Percentiles rank a stretch among this genome's conserved stretches.
Evolutionary conservation across 2,113 vertebrate species (phyloP).

Genomic region (Bubo scandiacus): DNA sequence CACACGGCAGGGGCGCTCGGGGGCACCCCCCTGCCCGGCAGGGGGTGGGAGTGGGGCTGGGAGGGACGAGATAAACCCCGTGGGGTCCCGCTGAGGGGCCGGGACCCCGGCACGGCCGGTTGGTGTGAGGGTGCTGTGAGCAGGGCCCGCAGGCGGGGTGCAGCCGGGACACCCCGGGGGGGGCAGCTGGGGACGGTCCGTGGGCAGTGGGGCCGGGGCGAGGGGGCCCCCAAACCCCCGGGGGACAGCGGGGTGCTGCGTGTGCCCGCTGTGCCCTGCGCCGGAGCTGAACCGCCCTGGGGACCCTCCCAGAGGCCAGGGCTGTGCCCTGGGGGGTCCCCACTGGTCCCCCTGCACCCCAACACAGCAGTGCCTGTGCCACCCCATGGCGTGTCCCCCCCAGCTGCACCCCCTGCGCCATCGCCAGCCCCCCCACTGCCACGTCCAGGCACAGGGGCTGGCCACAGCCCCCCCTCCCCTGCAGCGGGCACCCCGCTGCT

Average conservation of each 20-base stretch:
- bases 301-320: background rate
- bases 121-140: background rate
- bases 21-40: background rate
- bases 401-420: background rate
- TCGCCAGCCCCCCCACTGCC: background rate
- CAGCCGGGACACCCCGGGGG: background rate
- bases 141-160: background rate
- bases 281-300: fast-evolving
- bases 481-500: background rate
- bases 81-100: background rate
- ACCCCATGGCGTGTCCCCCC: background rate
- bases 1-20: background rate
- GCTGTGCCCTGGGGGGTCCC: background rate
- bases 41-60: background rate
- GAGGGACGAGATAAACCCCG: fast-evolving
- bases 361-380: background rate
- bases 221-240: background rate
- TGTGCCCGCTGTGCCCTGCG: fast-evolving
- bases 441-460: background rate
- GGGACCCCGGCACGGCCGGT: background rate
- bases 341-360: background rate
- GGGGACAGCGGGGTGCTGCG: background rate
- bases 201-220: no score
- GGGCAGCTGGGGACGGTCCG: fast-evolving
- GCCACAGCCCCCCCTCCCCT: background rate